phyloP scores from a whole-genome alignment of 37 sponge, comb jelly and placozoan genomes.

The Cladorhizidae sp. region DNA sequence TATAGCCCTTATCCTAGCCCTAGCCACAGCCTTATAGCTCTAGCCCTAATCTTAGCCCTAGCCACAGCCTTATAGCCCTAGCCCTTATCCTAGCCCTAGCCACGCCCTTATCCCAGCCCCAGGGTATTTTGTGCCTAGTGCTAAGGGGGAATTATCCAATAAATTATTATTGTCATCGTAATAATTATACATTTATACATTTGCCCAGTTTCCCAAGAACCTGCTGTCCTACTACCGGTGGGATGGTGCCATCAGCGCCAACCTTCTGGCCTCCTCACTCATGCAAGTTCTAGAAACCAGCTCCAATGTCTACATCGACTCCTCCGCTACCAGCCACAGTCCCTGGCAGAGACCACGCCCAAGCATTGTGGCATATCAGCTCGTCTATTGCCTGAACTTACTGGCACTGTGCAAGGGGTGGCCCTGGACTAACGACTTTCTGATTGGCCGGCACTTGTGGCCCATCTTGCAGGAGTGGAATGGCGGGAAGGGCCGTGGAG shows the following conservation, averaged over 20 bases:
- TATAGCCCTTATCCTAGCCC: no score
- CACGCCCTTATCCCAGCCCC: no score
- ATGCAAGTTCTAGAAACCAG: slow-evolving; percentile 44
- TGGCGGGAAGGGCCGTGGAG: neutral
- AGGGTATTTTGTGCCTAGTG: no score
- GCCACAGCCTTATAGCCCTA: no score
- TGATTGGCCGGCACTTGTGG: slow-evolving; percentile 56
- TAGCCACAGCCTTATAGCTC: no score
- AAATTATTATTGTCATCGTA: no score
- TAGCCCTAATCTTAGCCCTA: no score
- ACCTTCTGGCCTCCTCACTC: slow-evolving; percentile 6
- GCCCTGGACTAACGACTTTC: slow-evolving; percentile 59
- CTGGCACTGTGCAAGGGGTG: slow-evolving; percentile 43
- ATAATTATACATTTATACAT: neutral
- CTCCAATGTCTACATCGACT: slow-evolving; percentile 20
- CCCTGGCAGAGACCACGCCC: slow-evolving; percentile 50
- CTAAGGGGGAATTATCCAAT: no score
- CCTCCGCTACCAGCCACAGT: neutral
- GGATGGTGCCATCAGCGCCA: neutral
- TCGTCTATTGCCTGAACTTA: slow-evolving; percentile 40
- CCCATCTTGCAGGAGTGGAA: slow-evolving; percentile 66
- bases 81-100: no score
- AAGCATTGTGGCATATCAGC: slow-evolving; percentile 30
- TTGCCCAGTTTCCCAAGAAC: slow-evolving; percentile 3
- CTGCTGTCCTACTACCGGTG: slow-evolving; percentile 18